Conservation (phyloP, 2,888 invertebrate genomes). For the Erebia aethiops region DNA sequence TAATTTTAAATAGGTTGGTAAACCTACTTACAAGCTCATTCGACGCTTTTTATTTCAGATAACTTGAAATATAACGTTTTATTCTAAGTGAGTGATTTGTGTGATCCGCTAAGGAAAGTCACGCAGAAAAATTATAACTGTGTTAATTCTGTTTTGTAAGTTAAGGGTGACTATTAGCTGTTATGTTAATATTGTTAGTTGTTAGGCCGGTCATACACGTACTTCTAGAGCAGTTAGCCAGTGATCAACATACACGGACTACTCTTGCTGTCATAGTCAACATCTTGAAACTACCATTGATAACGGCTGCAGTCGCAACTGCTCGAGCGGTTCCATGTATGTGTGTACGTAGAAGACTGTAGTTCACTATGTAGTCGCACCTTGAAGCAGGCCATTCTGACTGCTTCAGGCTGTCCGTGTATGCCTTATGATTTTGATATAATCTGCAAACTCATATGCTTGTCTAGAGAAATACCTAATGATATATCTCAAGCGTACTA, state of each 20-base stretch:
- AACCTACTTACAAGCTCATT: constrained; percentile 6
- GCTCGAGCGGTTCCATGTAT: no score
- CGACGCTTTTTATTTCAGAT: background rate
- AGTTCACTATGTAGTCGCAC: background rate
- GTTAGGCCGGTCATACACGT: no score
- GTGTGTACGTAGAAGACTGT: no score
- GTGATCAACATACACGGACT: no score
- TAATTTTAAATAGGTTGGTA: background rate
- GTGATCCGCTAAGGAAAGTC: background rate
- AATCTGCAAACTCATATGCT: background rate
- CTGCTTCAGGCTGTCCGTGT: no score
- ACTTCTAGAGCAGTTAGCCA: no score
- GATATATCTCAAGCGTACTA: background rate
- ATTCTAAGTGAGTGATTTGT: constrained; percentile 10
- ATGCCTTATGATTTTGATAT: background rate
- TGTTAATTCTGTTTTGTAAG: no score
- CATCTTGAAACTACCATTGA: no score
- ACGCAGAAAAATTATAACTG: background rate
- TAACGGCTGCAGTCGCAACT: no score
- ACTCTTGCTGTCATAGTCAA: background rate
- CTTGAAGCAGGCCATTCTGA: no score
- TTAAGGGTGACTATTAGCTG: no score
- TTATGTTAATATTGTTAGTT: no score
- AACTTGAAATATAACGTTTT: constrained; percentile 1
- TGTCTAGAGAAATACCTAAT: background rate